A percentile compares a stretch with the other conserved stretches of the same genome.
phyloP scores from a whole-genome alignment of 2,113 vertebrate species.

The Nerophis lumbriciformis region DNA sequence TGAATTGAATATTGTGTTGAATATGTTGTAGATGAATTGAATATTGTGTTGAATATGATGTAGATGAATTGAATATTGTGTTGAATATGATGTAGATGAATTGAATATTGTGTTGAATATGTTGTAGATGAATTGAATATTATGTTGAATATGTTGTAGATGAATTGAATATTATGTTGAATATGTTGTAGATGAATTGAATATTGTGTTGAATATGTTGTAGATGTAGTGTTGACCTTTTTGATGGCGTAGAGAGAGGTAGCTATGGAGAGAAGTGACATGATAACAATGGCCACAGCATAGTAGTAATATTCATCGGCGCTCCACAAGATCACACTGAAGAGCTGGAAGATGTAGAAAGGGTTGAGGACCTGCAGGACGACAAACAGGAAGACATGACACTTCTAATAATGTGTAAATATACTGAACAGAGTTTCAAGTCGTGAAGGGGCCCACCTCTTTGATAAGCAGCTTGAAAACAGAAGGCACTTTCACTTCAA shows the following conservation, averaged over 20 bases:
- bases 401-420: neutral
- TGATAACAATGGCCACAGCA: slow-evolving; percentile 89
- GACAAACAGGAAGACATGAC: slow-evolving; percentile 1
- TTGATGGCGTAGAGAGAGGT: slow-evolving; percentile 96
- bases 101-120: no score
- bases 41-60: no score
- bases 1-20: no score
- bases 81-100: no score
- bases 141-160: no score
- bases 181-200: no score
- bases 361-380: slow-evolving; percentile 90
- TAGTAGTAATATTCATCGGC: slow-evolving; percentile 96
- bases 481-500: slow-evolving; percentile 99
- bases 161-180: no score
- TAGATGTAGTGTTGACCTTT: slow-evolving; percentile 76
- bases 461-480: slow-evolving; percentile 98
- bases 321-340: slow-evolving; percentile 95
- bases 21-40: no score
- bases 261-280: slow-evolving; percentile 93
- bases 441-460: slow-evolving; percentile 76
- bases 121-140: neutral
- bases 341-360: slow-evolving; percentile 99
- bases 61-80: no score
- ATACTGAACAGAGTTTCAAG: neutral
- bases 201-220: no score